Conservation (phyloP, 1,140 invertebrate species). For the Drosophila rhopaloa region DNA sequence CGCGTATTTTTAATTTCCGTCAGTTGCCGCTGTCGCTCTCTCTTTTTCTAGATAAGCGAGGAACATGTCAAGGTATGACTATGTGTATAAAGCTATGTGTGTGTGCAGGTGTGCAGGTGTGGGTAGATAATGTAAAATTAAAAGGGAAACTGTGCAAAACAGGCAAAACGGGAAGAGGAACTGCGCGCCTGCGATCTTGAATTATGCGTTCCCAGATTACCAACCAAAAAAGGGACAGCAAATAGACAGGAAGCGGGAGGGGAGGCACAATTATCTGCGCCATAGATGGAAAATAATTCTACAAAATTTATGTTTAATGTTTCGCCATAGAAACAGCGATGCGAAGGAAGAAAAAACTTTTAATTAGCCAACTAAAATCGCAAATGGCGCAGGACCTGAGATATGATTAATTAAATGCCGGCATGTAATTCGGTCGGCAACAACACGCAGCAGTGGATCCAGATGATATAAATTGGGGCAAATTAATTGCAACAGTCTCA, state of each 20-base stretch:
- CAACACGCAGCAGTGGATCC: constrained; percentile 19
- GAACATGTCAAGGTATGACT: constrained; percentile 73
- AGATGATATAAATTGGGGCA: constrained; percentile 80
- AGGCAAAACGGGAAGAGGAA: constrained; percentile 71
- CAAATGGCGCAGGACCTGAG: constrained; percentile 72
- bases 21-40: constrained; percentile 50
- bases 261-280: constrained; percentile 35
- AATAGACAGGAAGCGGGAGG: constrained; percentile 2
- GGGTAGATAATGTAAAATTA: constrained; percentile 82
- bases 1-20: constrained; percentile 83
- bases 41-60: constrained; percentile 68
- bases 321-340: constrained; percentile 34
- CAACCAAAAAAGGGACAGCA: constrained; percentile 12
- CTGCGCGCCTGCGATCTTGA: constrained; percentile 78
- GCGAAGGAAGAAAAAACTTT: constrained; percentile 55
- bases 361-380: constrained; percentile 80
- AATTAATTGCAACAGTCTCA: constrained; percentile 81
- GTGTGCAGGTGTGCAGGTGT: constrained; percentile 30
- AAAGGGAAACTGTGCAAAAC: constrained; percentile 81
- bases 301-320: constrained; percentile 75
- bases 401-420: constrained; percentile 81
- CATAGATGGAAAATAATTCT: constrained; percentile 54
- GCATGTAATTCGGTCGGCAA: constrained; percentile 61
- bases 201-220: constrained; percentile 77
- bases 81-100: constrained; percentile 20